Conservation (phyloP, 2,797 vertebrate species). For the Hypotaenidia philippensis region DNA sequence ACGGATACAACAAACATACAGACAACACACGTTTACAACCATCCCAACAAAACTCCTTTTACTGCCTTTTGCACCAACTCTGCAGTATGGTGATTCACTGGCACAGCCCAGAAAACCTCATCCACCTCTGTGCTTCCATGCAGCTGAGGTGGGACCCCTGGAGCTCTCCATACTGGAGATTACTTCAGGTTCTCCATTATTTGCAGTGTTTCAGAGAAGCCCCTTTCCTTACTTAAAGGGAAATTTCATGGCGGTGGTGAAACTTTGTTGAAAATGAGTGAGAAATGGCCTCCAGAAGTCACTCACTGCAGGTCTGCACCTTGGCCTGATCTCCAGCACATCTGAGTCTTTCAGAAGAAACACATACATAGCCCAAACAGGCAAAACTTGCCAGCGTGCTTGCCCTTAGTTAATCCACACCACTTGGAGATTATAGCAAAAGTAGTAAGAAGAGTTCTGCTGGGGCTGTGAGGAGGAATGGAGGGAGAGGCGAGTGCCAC, state of each 20-base stretch:
- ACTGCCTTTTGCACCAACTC: background rate
- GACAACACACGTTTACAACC: background rate
- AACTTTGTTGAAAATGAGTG: background rate
- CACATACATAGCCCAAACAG: fast-evolving
- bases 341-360: background rate
- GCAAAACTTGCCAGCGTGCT: background rate
- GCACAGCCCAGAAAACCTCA: background rate
- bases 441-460: conserved; percentile 71
- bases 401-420: background rate
- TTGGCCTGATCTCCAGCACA: background rate
- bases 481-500: background rate
- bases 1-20: conserved; percentile 37
- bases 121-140: background rate
- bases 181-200: background rate
- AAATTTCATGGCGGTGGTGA: background rate
- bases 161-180: background rate
- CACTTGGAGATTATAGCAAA: background rate
- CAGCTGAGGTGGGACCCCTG: background rate
- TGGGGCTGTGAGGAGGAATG: background rate
- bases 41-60: conserved; percentile 70
- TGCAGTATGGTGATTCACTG: background rate
- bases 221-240: background rate
- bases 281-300: background rate
- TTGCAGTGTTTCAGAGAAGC: background rate
- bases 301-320: background rate